Conservation (phyloP, 2,888 invertebrate genomes). For the Epinotia bilunana region DNA sequence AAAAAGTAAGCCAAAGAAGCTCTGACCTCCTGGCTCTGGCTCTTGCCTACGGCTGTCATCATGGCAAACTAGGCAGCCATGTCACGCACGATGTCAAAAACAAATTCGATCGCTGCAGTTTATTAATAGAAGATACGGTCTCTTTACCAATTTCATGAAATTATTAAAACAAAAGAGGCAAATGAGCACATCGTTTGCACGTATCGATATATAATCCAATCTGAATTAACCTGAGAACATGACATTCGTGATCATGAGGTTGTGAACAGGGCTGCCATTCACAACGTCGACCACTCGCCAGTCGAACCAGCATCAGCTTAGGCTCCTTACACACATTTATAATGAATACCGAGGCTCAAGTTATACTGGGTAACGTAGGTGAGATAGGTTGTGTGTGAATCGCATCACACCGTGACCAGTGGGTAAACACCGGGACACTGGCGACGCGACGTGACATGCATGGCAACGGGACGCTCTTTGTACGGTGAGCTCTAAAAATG, state of each 20-base stretch:
- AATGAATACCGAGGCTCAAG: neutral
- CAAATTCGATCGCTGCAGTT: too few relatives aligned
- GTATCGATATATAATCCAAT: constrained; percentile 25
- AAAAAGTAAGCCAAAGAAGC: too few relatives aligned
- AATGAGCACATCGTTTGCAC: constrained; percentile 23
- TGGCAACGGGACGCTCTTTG: constrained; percentile 57
- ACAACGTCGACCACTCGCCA: neutral
- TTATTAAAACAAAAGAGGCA: neutral
- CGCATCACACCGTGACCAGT: constrained; percentile 47
- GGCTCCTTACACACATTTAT: neutral
- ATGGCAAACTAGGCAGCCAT: too few relatives aligned
- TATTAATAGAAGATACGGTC: neutral
- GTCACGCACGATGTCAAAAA: too few relatives aligned
- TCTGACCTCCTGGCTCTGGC: too few relatives aligned
- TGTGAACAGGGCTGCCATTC: constrained; percentile 50
- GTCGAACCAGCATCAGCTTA: neutral
- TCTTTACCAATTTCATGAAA: neutral
- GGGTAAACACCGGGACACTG: constrained; percentile 37
- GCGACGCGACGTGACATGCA: constrained; percentile 65
- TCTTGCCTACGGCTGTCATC: too few relatives aligned
- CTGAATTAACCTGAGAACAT: constrained; percentile 29
- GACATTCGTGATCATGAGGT: constrained; percentile 45
- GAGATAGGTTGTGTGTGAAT: constrained; percentile 2
- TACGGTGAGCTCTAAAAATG: constrained; percentile 18
- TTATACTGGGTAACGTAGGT: neutral